These are phyloP conservation scores for Amblyornis subalaris DNA, from an alignment of 2,113 vertebrate genomes.

Conservation along the genomic window DNA sequence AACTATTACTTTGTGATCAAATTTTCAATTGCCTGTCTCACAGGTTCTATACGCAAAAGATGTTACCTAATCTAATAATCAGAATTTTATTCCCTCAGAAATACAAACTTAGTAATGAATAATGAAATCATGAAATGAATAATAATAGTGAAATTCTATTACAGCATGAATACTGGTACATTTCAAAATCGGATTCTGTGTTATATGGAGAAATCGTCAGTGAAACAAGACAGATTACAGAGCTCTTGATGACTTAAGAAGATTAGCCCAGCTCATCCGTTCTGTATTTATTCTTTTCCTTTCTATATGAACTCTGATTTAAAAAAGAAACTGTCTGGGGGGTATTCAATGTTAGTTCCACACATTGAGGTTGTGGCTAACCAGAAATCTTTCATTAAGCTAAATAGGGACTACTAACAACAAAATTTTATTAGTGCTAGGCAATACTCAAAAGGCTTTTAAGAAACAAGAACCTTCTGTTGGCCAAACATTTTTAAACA, in stretches of 20 bases:
- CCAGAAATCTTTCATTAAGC: slow-evolving; percentile 34
- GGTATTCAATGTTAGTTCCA: not conserved
- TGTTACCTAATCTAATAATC: not conserved
- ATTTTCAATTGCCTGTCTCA: not conserved
- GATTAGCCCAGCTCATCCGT: not conserved
- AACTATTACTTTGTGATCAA: not conserved
- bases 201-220: not conserved
- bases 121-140: too few relatives aligned
- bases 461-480: not conserved
- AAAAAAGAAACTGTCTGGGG: not conserved
- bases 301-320: not conserved
- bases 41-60: not conserved
- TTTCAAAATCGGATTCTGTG: not conserved
- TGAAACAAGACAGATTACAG: not conserved
- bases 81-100: not conserved
- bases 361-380: slow-evolving; percentile 36
- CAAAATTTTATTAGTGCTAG: not conserved
- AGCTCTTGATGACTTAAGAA: slow-evolving; percentile 10
- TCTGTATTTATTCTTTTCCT: not conserved
- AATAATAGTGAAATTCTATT: not conserved
- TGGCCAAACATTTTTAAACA: slow-evolving; percentile 46
- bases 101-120: not conserved
- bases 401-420: slow-evolving; percentile 6
- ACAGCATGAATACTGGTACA: not conserved
- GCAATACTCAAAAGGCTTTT: slow-evolving; percentile 26